phyloP scores from a whole-genome alignment of 1,140 invertebrate species.

The Drosophila micromelanica region DNA sequence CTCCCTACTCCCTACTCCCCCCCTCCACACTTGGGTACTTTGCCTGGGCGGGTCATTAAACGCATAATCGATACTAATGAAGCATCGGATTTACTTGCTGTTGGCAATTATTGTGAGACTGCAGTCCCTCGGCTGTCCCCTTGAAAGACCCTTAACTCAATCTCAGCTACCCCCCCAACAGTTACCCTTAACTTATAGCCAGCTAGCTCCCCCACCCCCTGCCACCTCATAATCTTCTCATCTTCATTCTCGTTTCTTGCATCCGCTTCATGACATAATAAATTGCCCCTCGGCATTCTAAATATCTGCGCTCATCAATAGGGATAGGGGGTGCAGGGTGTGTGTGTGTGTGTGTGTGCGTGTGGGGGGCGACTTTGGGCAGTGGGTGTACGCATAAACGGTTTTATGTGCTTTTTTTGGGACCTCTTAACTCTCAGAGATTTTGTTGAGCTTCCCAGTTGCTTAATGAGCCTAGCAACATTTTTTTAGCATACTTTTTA shows the following conservation, averaged over 20 bases:
- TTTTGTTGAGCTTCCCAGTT: slow-evolving; percentile 48
- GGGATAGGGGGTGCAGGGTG: not conserved
- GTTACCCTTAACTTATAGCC: too few species aligned
- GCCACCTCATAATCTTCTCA: not conserved
- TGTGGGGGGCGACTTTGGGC: not conserved
- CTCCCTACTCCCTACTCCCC: not conserved
- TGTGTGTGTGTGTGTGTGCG: too few species aligned
- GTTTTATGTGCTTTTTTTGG: slow-evolving; percentile 53
- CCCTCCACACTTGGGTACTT: not conserved
- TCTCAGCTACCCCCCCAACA: not conserved
- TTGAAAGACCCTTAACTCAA: not conserved
- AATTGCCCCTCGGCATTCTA: slow-evolving; percentile 61
- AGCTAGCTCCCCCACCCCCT: not conserved
- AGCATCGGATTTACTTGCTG: slow-evolving; percentile 73
- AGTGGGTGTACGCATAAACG: slow-evolving; percentile 47
- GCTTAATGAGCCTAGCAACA: slow-evolving; percentile 62
- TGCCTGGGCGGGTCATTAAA: slow-evolving; percentile 61
- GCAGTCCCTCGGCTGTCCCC: slow-evolving; percentile 4
- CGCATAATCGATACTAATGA: slow-evolving; percentile 80
- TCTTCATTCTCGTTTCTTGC: slow-evolving; percentile 33
- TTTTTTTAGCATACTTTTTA: slow-evolving; percentile 51
- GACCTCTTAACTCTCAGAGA: slow-evolving; percentile 15
- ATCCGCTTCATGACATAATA: slow-evolving; percentile 74
- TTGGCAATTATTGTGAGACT: slow-evolving; percentile 72
- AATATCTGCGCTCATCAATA: slow-evolving; percentile 69